phyloP scores from a whole-genome alignment of 2,888 invertebrate species.

The Cabera pusaria region DNA sequence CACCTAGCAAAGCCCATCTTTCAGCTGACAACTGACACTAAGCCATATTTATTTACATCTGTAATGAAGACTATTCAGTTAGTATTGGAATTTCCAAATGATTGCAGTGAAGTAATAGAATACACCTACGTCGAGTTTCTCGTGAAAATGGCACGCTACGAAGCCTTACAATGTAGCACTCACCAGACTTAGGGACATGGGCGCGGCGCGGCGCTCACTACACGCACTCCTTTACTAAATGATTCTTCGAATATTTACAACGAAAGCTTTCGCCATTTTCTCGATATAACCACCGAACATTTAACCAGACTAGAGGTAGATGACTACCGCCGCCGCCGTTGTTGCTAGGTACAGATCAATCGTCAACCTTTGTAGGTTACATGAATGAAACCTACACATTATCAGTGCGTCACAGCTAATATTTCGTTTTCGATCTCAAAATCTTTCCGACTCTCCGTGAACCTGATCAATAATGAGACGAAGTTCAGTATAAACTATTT shows the following conservation, averaged over 20 bases:
- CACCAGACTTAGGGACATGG: constrained; percentile 79
- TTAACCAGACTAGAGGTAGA: constrained; percentile 52
- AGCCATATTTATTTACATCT: constrained; percentile 23
- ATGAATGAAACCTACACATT: constrained; percentile 77
- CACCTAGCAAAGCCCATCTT: neutral
- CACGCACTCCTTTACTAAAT: constrained; percentile 73
- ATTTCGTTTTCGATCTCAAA: constrained; percentile 38
- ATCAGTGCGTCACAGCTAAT: constrained; percentile 52
- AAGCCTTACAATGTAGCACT: constrained; percentile 80
- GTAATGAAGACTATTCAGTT: constrained; percentile 16
- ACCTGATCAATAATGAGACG: constrained; percentile 6
- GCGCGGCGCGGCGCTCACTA: constrained; percentile 74
- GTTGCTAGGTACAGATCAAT: constrained; percentile 74
- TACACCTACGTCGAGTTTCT: constrained; percentile 50
- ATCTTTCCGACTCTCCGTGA: constrained; percentile 25
- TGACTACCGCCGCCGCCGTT: constrained; percentile 59
- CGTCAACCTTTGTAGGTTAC: constrained; percentile 65
- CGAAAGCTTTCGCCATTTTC: constrained; percentile 60
- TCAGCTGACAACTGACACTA: constrained; percentile 13
- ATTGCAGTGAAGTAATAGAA: constrained; percentile 47
- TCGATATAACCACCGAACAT: constrained; percentile 62
- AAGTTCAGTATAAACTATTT: constrained; percentile 10
- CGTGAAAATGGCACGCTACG: constrained; percentile 68
- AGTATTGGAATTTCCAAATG: constrained; percentile 41
- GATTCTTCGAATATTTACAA: constrained; percentile 68